phyloP scores from a whole-genome alignment of 2,888 invertebrate species.

The Troglohyphantes excavatus region DNA sequence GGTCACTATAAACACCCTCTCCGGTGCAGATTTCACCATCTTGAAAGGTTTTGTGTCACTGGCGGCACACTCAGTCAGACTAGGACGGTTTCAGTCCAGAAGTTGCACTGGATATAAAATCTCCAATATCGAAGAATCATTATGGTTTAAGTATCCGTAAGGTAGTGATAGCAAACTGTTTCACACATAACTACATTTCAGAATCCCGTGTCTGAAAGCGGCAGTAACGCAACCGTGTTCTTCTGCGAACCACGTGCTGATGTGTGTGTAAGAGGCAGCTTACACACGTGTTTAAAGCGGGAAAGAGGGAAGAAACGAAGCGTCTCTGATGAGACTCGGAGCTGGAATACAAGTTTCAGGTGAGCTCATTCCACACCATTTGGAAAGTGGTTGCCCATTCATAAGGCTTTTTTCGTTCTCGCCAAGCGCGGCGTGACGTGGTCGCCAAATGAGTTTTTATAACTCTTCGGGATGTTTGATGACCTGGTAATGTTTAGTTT shows the following conservation, averaged over 20 bases:
- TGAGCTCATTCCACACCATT: conserved; percentile 53
- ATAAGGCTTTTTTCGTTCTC: background rate
- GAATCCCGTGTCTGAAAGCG: background rate
- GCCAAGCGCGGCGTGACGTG: background rate
- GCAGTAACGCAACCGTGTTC: background rate
- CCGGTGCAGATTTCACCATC: conserved; percentile 58
- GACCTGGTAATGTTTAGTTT: too few relatives aligned
- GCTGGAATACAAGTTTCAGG: conserved; percentile 51
- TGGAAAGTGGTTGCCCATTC: conserved; percentile 36
- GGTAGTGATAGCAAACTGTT: background rate
- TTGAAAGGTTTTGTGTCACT: background rate
- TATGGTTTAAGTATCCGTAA: background rate
- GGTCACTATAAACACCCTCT: conserved; percentile 33
- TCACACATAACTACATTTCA: background rate
- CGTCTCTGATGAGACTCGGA: conserved; percentile 6
- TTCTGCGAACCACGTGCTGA: background rate
- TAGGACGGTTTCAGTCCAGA: conserved; percentile 44
- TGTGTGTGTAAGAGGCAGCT: background rate
- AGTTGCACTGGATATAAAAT: background rate
- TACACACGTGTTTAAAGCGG: conserved; percentile 16
- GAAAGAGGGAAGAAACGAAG: background rate
- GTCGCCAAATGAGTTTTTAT: conserved; percentile 9
- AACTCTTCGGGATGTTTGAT: background rate
- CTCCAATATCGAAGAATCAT: conserved; percentile 26
- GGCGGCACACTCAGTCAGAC: background rate